Evolutionary conservation across 2,888 invertebrate species (phyloP), one percentile per base, ranked within the genome.

Genomic region (Ophion costatus): DNA sequence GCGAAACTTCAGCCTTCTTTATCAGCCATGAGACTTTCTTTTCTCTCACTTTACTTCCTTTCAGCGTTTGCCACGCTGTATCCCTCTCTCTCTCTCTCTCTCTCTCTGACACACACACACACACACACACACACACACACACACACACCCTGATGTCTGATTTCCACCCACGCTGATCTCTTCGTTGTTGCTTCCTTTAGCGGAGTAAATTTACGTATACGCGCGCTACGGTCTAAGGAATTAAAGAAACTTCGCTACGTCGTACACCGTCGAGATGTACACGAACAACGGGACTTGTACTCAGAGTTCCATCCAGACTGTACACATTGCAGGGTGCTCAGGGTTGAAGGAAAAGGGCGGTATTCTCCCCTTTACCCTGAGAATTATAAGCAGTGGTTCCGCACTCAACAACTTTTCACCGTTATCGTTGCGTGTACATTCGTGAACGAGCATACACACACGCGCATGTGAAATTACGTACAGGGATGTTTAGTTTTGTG

Each of bases 361-460:
- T 59, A 59, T 85, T 66, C 74, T 77, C 77, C 64, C 67, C 67
- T 79, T 79, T 84, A 80, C 66, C 71, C 76, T 61, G 63, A 67
- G 82, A 85, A 87, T 88, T 87, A 86, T 86, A 87, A 87, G 81
- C 81, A 77, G 83, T 81, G 69, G 75, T 83, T 84, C 82, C 79
- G 79, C 86, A 83, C 86, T 85, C 80, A 83, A 85, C 83, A 87
- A 88, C 77, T 87, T 88, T 87, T 67, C 77, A 78, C 74, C 75
- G 74, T 86, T 85, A 86, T 87, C 82, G 75, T 82, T 86, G 66
- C 38, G 20, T 74, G 33, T 64, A 64, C 14, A 20, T 38, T 38
- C 7, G 38, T 51, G 17, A 51, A 17, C 2, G n/a, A 11, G 20
- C 22, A 6, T 59, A 14, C 33, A 38, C 33, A 22, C 14, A 51